Evolutionary conservation across 1,140 invertebrate species (phyloP).

Genomic region (Philopotamus ludificatus): DNA sequence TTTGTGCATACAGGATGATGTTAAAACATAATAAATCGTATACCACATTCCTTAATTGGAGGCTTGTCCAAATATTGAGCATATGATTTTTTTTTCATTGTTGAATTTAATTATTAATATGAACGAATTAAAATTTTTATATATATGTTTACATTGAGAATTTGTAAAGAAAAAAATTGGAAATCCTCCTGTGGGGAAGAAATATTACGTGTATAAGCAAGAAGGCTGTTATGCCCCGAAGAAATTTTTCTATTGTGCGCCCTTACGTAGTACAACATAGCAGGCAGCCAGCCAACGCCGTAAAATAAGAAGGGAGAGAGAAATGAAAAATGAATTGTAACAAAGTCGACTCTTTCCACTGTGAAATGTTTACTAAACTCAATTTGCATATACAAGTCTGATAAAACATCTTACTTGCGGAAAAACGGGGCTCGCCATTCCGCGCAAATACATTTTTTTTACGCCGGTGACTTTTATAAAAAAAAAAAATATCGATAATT

Average conservation of each 20-base stretch:
- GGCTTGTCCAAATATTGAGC: too few species aligned
- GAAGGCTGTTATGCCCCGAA: constrained; percentile 25
- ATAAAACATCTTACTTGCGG: constrained; percentile 33
- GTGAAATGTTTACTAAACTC: constrained; percentile 42
- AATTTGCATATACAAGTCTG: constrained; percentile 41
- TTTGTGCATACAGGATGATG: not conserved
- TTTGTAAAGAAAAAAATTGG: not conserved
- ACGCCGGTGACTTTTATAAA: not conserved
- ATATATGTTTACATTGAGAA: too few species aligned
- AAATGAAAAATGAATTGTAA: constrained; percentile 43
- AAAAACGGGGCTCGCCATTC: constrained; percentile 16
- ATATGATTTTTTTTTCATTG: not conserved
- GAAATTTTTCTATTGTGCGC: constrained; percentile 37
- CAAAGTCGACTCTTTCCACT: constrained; percentile 40
- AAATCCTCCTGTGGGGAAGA: constrained; percentile 6
- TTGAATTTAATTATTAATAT: not conserved
- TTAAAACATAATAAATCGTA: constrained; percentile 1
- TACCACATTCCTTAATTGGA: not conserved
- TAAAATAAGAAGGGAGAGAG: constrained; percentile 19
- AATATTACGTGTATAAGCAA: constrained; percentile 1
- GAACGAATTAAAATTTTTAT: too few species aligned
- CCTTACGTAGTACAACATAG: not conserved
- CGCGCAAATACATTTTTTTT: not conserved
- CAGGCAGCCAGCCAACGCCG: not conserved
- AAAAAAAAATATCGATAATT: not conserved